Evolutionary conservation across 2,888 invertebrate genomes (phyloP), one percentile per base, ranked within the genome.

Genomic region (Xestia sexstrigata): DNA sequence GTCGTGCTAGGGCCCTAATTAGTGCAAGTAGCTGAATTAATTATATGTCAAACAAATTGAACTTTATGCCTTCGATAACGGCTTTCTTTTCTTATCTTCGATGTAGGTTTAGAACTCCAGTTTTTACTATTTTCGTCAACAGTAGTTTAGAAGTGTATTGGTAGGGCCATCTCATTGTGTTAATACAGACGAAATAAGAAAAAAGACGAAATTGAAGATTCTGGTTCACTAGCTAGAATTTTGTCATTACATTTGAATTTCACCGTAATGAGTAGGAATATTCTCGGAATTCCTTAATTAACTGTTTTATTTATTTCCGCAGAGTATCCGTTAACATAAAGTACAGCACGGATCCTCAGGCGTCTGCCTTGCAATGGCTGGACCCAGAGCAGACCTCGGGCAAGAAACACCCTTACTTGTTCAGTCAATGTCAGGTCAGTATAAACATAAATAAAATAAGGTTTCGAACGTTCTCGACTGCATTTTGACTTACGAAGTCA

Each of bases 331-430:
- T 98, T 69, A 95, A 94, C 86, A 97, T 99, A 88, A 96, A 97
- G 74, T 99, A 99, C 95, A 97, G 97, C 90, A 99, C 99, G 0
- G 97, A 97, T 23, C 97, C 98, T 2, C 94, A 97, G n/a, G 98
- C 98, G 0, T 98, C 98, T 71, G 99, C 98, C 0, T 95, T 99
- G 72, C 99, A 99, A 94, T 99, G 99, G 99, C 94, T 99, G 83
- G 97, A 97, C 39, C 98, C 98, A 0, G 97, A 97, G 85, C 99
- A 99, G 95, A 99, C 99, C 0, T 97, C 98, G 17, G 99, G 99
- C 78, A 98, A 98, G 92, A 97, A 97, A 87, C 97, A 98, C 91
- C 99, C 99, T 0, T 99, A 98, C 91, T 94, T 99, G 90, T 98
- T 98, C 95, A 98, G 98, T 84, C 98, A 98, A 91, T 98, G 98